Conservation (phyloP, 2,113 vertebrate genomes). For the Syngnathus scovelli region DNA sequence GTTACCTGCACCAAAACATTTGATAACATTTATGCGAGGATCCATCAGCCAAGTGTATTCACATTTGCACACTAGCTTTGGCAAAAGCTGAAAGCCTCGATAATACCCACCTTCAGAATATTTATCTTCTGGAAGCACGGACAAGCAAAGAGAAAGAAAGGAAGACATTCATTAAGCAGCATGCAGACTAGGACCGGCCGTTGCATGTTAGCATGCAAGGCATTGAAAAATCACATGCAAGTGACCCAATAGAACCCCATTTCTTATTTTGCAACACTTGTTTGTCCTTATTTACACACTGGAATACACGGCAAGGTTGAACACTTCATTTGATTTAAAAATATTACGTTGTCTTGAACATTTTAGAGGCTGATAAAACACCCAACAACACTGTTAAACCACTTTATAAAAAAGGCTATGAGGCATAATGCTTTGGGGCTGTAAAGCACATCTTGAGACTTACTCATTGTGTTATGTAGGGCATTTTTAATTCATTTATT, state of each 20-base stretch:
- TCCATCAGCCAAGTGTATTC: slow-evolving; percentile 13
- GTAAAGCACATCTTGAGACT: slow-evolving; percentile 16
- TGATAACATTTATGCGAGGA: slow-evolving; percentile 6
- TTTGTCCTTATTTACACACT: slow-evolving; percentile 5
- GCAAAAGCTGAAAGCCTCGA: slow-evolving; percentile 1
- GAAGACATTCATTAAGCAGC: slow-evolving; percentile 99
- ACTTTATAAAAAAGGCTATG: slow-evolving; percentile 12
- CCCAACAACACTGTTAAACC: slow-evolving; percentile 18
- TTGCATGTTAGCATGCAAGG: slow-evolving; percentile 98
- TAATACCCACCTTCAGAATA: slow-evolving; percentile 92
- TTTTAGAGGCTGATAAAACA: slow-evolving; percentile 18
- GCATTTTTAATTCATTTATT: slow-evolving; percentile 18
- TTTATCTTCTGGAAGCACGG: slow-evolving; percentile 97
- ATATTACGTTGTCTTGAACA: slow-evolving; percentile 6
- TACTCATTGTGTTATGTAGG: slow-evolving; percentile 17
- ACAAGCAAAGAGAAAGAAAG: slow-evolving; percentile 96
- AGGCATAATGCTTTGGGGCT: slow-evolving; percentile 5
- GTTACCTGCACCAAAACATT: slow-evolving; percentile 14
- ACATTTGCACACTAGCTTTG: not conserved
- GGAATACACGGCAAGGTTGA: slow-evolving; percentile 25
- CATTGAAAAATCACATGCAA: slow-evolving; percentile 94
- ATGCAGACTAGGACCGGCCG: slow-evolving; percentile 94
- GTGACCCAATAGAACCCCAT: slow-evolving; percentile 76
- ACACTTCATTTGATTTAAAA: slow-evolving; percentile 21
- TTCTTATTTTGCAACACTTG: slow-evolving; percentile 25